Conservation (phyloP, 1,140 invertebrate species). For the Triops longicaudatus region DNA sequence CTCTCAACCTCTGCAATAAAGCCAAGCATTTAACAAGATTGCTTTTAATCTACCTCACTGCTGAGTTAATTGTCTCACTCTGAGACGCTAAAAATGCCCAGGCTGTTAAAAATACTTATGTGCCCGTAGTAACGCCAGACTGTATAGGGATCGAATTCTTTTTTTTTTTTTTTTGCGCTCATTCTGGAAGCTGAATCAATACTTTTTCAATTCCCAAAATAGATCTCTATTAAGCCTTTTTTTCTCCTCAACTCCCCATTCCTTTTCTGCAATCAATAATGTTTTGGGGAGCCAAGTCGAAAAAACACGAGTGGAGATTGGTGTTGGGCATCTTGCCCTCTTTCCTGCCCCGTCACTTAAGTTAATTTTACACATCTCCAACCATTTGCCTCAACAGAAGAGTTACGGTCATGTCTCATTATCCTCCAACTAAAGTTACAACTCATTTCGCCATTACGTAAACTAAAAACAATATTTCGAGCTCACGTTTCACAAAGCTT, state of each 20-base stretch:
- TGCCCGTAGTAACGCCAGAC: background rate
- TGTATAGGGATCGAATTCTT: background rate
- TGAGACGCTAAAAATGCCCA: background rate
- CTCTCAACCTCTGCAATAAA: conserved; percentile 80
- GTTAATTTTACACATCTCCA: conserved; percentile 17
- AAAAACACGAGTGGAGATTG: conserved; percentile 13
- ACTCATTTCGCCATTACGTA: background rate
- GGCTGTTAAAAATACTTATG: background rate
- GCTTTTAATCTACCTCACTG: background rate
- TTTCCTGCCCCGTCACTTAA: background rate
- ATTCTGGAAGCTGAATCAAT: background rate
- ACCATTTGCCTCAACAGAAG: background rate
- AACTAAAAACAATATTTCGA: background rate
- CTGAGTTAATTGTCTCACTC: background rate
- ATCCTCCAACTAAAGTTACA: background rate
- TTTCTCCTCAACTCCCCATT: conserved; percentile 1
- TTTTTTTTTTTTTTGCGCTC: background rate
- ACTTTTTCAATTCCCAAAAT: conserved; percentile 24
- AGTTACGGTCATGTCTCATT: background rate
- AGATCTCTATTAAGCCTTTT: conserved; percentile 21
- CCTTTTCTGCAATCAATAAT: conserved; percentile 18
- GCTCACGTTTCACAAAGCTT: background rate
- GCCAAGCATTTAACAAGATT: conserved; percentile 31
- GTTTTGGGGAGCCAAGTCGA: background rate
- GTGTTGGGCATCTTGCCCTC: conserved; percentile 9